These are phyloP conservation scores for Nasua narica DNA, from an alignment of 2,797 vertebrate species.

Conservation along the genomic window DNA sequence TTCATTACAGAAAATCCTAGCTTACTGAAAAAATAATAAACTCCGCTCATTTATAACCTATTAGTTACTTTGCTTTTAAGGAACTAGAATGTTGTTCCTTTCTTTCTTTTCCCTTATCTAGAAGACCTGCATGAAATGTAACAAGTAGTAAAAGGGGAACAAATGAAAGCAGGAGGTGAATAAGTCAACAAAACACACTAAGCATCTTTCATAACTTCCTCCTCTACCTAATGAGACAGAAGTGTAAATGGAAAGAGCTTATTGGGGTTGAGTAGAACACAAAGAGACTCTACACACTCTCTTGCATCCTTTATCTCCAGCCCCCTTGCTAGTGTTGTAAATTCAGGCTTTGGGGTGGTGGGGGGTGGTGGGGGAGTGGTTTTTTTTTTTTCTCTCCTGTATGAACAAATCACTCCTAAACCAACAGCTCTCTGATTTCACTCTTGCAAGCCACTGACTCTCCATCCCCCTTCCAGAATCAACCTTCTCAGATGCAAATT, in stretches of 20 bases:
- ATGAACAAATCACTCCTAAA: background rate
- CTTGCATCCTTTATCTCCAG: background rate
- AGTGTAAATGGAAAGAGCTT: background rate
- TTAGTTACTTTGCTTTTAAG: slow-evolving; percentile 65
- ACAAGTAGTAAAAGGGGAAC: background rate
- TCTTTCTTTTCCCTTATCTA: background rate
- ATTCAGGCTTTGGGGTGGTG: background rate
- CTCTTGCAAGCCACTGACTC: background rate
- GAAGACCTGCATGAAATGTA: background rate
- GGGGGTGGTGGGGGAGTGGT: background rate
- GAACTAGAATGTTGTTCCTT: slow-evolving; percentile 32
- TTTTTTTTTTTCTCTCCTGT: background rate
- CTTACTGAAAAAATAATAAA: slow-evolving; percentile 79
- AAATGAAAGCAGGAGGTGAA: background rate
- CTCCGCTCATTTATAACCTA: slow-evolving; percentile 75
- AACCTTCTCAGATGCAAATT: background rate
- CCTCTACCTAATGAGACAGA: background rate
- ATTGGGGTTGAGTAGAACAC: background rate
- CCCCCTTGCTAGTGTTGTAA: background rate
- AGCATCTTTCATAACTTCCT: background rate
- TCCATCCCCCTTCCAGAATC: background rate
- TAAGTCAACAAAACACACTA: background rate
- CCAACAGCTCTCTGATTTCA: background rate
- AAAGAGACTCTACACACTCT: background rate
- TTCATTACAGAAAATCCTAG: slow-evolving; percentile 72